phyloP scores from a whole-genome alignment of 1,140 invertebrate genomes.

The Tenebrio molitor region DNA sequence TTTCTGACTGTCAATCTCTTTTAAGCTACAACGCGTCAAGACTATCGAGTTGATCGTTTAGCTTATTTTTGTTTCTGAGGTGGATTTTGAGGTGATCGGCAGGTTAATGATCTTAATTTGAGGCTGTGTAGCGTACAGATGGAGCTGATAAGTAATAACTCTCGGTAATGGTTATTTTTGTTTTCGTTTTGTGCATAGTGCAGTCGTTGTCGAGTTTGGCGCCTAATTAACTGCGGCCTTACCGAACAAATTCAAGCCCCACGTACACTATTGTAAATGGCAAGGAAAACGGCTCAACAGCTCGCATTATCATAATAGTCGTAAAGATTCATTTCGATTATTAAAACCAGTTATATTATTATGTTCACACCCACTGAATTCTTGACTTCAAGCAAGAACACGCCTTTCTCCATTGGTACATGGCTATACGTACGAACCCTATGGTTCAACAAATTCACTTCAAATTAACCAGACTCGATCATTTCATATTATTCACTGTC shows the following conservation, averaged over 20 bases:
- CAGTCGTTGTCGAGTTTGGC: conserved; percentile 29
- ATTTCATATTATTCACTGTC: conserved; percentile 40
- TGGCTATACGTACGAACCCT: conserved; percentile 41
- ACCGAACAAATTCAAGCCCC: conserved; percentile 34
- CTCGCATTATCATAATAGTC: conserved; percentile 55
- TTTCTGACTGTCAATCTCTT: conserved; percentile 37
- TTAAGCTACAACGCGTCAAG: conserved; percentile 10
- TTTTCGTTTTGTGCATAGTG: conserved; percentile 22
- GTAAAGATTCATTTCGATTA: conserved; percentile 59
- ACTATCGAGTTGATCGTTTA: conserved; percentile 14
- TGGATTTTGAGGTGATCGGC: not conserved
- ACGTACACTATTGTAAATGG: conserved; percentile 54
- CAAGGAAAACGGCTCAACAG: conserved; percentile 52
- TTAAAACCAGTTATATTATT: conserved; percentile 60
- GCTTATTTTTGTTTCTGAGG: conserved; percentile 9
- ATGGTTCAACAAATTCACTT: conserved; percentile 41
- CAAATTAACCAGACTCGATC: conserved; percentile 43
- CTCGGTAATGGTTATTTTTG: conserved; percentile 10
- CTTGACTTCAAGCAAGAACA: conserved; percentile 51
- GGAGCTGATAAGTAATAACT: conserved; percentile 18
- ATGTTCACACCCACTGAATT: conserved; percentile 58
- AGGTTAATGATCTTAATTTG: conserved; percentile 12
- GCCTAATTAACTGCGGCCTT: conserved; percentile 39
- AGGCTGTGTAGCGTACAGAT: conserved; percentile 4
- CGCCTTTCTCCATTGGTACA: conserved; percentile 51